Conservation (phyloP, 2,888 invertebrate genomes). For the Patella ulyssiponensis region DNA sequence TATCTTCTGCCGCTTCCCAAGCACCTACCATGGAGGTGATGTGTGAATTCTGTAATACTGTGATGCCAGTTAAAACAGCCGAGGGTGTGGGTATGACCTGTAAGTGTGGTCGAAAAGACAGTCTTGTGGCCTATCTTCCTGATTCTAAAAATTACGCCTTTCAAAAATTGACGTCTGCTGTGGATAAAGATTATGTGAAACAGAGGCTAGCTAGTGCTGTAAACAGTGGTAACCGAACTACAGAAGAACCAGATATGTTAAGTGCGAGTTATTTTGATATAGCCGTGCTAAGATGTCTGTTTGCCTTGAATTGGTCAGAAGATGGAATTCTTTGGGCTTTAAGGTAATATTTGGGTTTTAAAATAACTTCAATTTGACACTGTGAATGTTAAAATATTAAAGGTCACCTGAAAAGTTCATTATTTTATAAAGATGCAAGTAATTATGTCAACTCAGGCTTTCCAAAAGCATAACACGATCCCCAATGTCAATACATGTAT, state of each 20-base stretch:
- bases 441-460: no score
- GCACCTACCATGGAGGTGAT: slow-evolving; percentile 66
- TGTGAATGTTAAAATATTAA: no score
- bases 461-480: no score
- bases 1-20: slow-evolving; percentile 55
- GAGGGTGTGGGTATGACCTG: slow-evolving; percentile 49
- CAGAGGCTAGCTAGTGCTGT: slow-evolving; percentile 73
- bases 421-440: no score
- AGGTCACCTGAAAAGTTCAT: no score
- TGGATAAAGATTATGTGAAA: slow-evolving; percentile 85
- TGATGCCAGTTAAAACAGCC: slow-evolving; percentile 63
- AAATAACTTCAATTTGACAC: no score
- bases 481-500: no score
- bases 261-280: slow-evolving; percentile 95
- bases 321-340: slow-evolving; percentile 98
- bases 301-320: slow-evolving; percentile 97
- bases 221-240: slow-evolving; percentile 59
- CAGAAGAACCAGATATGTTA: slow-evolving; percentile 59
- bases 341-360: slow-evolving; percentile 63
- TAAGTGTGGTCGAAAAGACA: slow-evolving; percentile 61
- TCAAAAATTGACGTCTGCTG: slow-evolving; percentile 74
- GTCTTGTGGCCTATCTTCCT: slow-evolving; percentile 53
- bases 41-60: slow-evolving; percentile 68
- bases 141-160: slow-evolving; percentile 50
- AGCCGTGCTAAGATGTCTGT: slow-evolving; percentile 93